A percentile compares a stretch with the other conserved stretches of the same genome.
These are phyloP conservation scores for Clostera curtula DNA, from an alignment of 2,888 invertebrate genomes.

Conservation along the genomic window DNA sequence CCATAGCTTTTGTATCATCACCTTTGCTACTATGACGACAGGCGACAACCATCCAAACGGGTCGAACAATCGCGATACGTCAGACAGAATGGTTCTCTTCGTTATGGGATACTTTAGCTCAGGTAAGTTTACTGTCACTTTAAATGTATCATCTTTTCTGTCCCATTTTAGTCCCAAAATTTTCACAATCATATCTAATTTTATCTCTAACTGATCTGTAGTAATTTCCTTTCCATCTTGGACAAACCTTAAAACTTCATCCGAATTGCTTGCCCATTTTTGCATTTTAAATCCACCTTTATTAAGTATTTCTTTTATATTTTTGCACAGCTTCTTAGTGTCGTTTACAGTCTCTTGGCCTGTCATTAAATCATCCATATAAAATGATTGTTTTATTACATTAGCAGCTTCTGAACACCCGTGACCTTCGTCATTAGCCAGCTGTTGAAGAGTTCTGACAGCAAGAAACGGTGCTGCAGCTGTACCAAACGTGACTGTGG, in stretches of 20 bases:
- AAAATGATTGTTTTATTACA: neutral
- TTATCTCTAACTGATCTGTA: conserved; percentile 4
- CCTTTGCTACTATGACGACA: too few species aligned
- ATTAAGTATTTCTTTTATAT: too few species aligned
- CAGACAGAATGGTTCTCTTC: too few species aligned
- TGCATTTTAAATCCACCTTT: too few species aligned
- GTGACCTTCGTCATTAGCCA: conserved; percentile 10
- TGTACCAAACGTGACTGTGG: conserved; percentile 11
- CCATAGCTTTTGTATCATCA: too few species aligned
- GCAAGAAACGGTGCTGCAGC: conserved; percentile 7
- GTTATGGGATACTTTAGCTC: conserved; percentile 6
- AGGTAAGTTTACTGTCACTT: conserved; percentile 5
- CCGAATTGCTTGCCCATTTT: too few species aligned
- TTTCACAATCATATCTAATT: conserved; percentile 7
- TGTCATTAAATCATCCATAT: conserved; percentile 4
- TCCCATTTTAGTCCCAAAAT: conserved; percentile 2
- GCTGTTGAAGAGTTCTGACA: conserved; percentile 6
- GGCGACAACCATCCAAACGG: too few species aligned
- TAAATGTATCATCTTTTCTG: conserved; percentile 1
- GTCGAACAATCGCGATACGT: too few species aligned
- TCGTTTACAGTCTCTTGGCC: conserved; percentile 21
- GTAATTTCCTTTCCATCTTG: conserved; percentile 8
- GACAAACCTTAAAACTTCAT: too few species aligned
- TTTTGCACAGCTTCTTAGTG: too few species aligned
- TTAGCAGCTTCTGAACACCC: neutral